Conservation (phyloP, 2,888 invertebrate species). For the Amphipoea lucens region DNA sequence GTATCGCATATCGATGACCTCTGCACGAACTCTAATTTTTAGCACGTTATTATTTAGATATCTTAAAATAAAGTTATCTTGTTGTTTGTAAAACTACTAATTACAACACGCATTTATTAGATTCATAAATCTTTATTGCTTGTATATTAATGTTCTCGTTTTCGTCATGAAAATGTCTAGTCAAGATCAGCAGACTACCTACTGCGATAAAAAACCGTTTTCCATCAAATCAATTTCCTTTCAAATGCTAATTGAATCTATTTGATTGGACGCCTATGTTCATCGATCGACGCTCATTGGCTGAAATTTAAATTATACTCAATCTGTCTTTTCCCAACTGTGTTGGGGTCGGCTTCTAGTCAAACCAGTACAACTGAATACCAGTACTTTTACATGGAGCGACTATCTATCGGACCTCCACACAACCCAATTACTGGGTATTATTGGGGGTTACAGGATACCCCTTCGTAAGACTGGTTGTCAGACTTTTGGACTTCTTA, state of each 20-base stretch:
- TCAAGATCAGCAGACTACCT: background rate
- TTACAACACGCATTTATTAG: constrained; percentile 10
- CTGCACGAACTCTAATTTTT: background rate
- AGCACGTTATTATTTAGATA: background rate
- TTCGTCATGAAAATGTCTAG: constrained; percentile 15
- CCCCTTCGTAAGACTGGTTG: background rate
- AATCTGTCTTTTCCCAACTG: background rate
- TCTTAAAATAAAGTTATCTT: constrained; percentile 6
- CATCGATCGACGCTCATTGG: background rate
- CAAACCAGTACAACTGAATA: too few relatives aligned
- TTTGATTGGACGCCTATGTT: background rate
- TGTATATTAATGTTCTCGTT: constrained; percentile 18
- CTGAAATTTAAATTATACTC: background rate
- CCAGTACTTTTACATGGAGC: too few relatives aligned
- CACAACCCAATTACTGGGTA: background rate
- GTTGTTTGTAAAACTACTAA: constrained; percentile 1
- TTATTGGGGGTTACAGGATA: too few relatives aligned
- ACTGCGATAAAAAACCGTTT: background rate
- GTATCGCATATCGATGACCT: constrained; percentile 7
- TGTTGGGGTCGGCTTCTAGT: too few relatives aligned
- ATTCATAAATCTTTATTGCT: constrained; percentile 28
- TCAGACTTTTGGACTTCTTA: background rate
- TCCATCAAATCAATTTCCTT: background rate
- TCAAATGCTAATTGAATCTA: background rate
- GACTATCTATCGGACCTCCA: background rate